Base-by-base conservation (phyloP, 2,888 invertebrate genomes). In the Mimachlamys varia region DNA sequence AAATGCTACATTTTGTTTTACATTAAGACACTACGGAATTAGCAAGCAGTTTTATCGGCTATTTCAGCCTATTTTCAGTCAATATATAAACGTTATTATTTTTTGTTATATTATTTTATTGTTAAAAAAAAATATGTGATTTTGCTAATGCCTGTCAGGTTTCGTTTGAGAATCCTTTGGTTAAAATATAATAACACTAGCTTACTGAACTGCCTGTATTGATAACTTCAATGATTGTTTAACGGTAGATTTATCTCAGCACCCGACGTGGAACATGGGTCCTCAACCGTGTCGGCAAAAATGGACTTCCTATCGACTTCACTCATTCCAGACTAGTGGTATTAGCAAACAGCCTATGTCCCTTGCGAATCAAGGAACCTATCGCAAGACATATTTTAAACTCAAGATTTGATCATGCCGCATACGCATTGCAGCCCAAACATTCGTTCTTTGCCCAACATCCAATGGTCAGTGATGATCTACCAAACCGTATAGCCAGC, bases 201-300 rank as follows among this genome's bases (percentile, higher is more conserved):
- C 53, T 53, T 53, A 10, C 44, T 5, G 7, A 44, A 44, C 3
- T 44, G 44, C 7, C 15, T 53, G 53, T 53, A 2, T 0, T 53
- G 3, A 53, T 53, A 58, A 7, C 58, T 19, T 19, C 3, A 22
- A 19, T 58, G 19, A 58, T 58, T 58, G 22, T 2, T 58, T 3
- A 22, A 58, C n/a, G 13, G 33, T 90, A 97, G 97, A 96, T 97
- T 0, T 97, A 95, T 50, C 95, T 97, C 22, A 97, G 97, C 87
- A 97, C 97, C 0, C 94, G 97, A 13, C 93, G 96, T 15, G 97
- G 97, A 17, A 93, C 96, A 0, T 97, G 97, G 97, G 94, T 97
- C 10, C 94, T 96, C 91, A 96, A 96, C 90, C 93, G 97, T 37
- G 94, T 97, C 10, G 92, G 88, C 4, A 92, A 93, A 17, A 89